These are phyloP conservation scores for Pachyuromys duprasi DNA, from an alignment of 2,797 vertebrate species.

Conservation along the genomic window DNA sequence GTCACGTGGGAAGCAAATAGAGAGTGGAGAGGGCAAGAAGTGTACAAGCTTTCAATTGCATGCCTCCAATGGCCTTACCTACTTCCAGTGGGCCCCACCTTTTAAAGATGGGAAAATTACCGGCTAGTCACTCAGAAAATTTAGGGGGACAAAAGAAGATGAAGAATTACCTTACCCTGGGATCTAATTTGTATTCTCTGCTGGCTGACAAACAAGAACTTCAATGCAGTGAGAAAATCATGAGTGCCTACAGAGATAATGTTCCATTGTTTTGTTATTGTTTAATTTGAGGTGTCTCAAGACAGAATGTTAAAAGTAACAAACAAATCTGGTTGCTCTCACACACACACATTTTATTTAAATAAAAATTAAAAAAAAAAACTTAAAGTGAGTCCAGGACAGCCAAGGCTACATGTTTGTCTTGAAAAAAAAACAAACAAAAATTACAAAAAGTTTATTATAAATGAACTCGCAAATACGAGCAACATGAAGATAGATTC, in stretches of 20 bases:
- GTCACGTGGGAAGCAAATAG: neutral
- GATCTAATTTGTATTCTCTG: neutral
- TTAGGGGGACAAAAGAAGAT: neutral
- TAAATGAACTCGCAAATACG: neutral
- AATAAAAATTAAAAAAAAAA: too few species aligned
- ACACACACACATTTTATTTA: neutral
- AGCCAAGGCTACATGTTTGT: too few species aligned
- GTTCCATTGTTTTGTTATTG: too few species aligned
- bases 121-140: neutral
- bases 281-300: neutral
- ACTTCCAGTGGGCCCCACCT: neutral
- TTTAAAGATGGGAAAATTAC: neutral
- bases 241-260: neutral
- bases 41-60: neutral
- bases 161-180: neutral
- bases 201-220: neutral
- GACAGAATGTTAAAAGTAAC: neutral
- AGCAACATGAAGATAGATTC: neutral
- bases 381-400: too few species aligned
- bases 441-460: neutral
- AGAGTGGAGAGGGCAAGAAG: neutral
- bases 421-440: too few species aligned
- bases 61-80: too few species aligned
- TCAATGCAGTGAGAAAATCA: neutral
- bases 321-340: neutral